phyloP scores from a whole-genome alignment of 2,797 vertebrate genomes.

The Pseudochaenichthys georgianus region DNA sequence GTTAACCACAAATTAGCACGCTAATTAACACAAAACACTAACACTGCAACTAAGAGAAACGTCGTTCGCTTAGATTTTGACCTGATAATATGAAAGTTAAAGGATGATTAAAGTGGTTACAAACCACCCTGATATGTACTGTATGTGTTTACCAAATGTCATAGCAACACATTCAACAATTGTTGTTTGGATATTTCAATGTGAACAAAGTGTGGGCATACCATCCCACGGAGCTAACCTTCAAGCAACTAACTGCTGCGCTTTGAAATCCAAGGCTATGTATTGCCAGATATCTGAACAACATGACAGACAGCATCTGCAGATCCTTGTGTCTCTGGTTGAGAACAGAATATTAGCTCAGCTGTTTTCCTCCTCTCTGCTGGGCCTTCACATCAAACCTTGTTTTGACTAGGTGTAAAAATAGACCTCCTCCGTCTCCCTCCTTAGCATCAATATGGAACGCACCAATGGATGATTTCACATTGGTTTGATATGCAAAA shows the following conservation, averaged over 20 bases:
- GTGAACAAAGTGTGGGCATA: background rate
- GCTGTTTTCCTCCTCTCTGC: constrained; percentile 26
- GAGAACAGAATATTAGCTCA: constrained; percentile 33
- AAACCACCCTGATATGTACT: background rate
- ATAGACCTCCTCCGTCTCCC: constrained; percentile 57
- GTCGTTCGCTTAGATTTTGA: background rate
- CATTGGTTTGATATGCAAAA: constrained; percentile 69
- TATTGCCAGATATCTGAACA: constrained; percentile 12
- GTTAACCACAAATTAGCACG: background rate
- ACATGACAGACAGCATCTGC: constrained; percentile 11
- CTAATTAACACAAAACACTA: background rate
- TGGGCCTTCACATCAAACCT: constrained; percentile 56
- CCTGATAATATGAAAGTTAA: background rate
- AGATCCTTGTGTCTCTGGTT: constrained; percentile 20
- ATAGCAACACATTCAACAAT: background rate
- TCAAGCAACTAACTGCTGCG: background rate
- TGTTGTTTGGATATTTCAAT: background rate
- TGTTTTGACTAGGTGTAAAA: constrained; percentile 70
- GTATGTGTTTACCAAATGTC: background rate
- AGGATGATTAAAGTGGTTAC: background rate
- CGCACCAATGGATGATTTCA: constrained; percentile 35
- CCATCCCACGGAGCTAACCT: background rate
- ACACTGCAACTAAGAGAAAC: background rate
- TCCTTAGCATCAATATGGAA: constrained; percentile 38
- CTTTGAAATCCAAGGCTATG: background rate